Base-by-base conservation (phyloP, 2,888 invertebrate species). In the Drosophila pegasa region DNA sequence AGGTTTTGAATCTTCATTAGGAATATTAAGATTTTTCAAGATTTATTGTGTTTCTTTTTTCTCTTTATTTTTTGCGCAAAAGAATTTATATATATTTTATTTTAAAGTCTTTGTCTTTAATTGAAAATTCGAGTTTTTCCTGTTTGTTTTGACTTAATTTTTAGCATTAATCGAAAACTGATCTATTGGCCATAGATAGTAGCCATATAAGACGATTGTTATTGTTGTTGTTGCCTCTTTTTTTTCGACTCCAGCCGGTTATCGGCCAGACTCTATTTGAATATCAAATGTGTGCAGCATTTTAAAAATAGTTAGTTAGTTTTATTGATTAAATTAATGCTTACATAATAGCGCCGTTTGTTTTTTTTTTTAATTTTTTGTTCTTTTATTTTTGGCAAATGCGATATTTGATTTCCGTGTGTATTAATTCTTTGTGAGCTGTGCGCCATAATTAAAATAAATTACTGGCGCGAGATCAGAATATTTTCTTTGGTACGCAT, bases 71-170 rank as follows among this genome's bases (percentile, higher is more conserved):
- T 60, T 67, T 62, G n/a, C 58, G 41, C 27, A 57, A 51, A 78
- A 71, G 67, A 71, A 72, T 73, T 80, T 74, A 22, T 57, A 54
- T 40, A 5, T 52, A 52, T 43, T 48, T 62, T 40, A 47, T 43
- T 31, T 33, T 1, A 33, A 41, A 35, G 25, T 33, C 45, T 78
- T 54, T 66, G 66, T 59, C 40, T 71, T 80, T 88, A 87, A 88
- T 86, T 86, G 86, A 88, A 87, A 86, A 88, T 86, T 88, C 86
- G 67, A 58, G 86, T 86, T 86, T 88, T 87, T 86, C 86, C 63
- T 80, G 86, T 86, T 85, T 78, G 62, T 72, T 76, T 81, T 73
- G 71, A 84, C 74, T 87, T 84, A 75, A 87, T 84, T 80, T 61
- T 85, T 48, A 70, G 69, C 71, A 73, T 72, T 79, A 71, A 75